Evolutionary conservation across 2,113 vertebrate genomes (phyloP), one percentile per base, ranked within the genome.

Genomic region (Cyphomyrus discorhynchus): DNA sequence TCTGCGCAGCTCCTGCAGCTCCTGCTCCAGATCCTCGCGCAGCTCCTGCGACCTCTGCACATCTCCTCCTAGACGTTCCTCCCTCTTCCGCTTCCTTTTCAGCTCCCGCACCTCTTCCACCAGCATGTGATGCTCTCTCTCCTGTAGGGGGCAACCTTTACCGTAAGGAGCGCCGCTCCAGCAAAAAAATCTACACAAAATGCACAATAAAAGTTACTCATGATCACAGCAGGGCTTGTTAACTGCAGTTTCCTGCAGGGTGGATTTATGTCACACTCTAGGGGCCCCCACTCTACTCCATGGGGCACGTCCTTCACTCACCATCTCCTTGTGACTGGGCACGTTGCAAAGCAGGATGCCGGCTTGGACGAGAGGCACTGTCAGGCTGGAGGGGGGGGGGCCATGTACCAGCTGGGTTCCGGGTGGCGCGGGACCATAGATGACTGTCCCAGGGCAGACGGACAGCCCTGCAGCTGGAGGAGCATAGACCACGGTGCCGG

Each of bases 331-430:
- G 31, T 97, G 97, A 0, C 94, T 95, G 0, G 95, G 96, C 21
- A 97, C 93, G 0, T 96, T 97, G 94, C 97, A 97, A 88, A 96
- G 96, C 74, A 97, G 96, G 13, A 95, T 90, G 4, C 95, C 96
- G 17, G 93, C 1, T 6, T 96, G 96, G 62, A 96, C 5, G 24
- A 97, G 91, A 0, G 96, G 96, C n/a, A 96, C 35, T 0, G 95
- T 91, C 86, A 96, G 92, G 92, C 86, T 92, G 1, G 94, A 89
- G 62, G 96, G 95, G 17, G 95, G 94, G 90, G 96, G 95, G 1
- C 96, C 96, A 53, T 58, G 95, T 6, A 97, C 70, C 2, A 95
- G 89, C 13, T 95, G 96, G 39, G 93, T 90, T 3, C 96, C 96
- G 52, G 91, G 31, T 39, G 96, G 96, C 88, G 96, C 93, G 0